Evolutionary conservation across 2,888 invertebrate genomes (phyloP).

Genomic region (Trichopoda pennipes): DNA sequence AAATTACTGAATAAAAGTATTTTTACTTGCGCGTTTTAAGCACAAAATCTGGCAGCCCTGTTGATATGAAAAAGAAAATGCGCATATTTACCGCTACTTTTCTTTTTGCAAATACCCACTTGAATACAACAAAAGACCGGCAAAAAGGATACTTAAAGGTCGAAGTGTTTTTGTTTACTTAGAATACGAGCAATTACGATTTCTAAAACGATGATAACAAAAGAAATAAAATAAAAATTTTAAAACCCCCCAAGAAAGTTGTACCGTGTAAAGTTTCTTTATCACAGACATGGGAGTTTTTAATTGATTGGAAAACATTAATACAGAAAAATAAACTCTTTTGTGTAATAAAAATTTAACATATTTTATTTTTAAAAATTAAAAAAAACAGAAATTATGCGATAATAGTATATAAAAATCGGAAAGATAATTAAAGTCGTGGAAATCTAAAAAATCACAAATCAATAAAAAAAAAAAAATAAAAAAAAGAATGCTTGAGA

Average conservation of each 20-base stretch:
- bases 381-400: no score
- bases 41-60: not conserved
- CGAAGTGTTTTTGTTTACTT: slow-evolving; percentile 4
- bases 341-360: no score
- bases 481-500: no score
- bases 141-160: slow-evolving; percentile 57
- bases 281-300: slow-evolving; percentile 4
- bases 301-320: not conserved
- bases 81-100: not conserved
- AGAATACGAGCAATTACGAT: slow-evolving; percentile 5
- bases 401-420: no score
- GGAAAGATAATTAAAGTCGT: no score
- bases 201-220: not conserved
- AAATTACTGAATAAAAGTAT: no score
- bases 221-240: slow-evolving; percentile 4
- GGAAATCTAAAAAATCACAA: no score
- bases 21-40: no score
- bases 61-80: not conserved
- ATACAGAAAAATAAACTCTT: no score
- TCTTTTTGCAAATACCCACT: not conserved
- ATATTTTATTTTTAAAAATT: no score
- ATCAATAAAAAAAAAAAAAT: no score
- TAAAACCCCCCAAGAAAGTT: not conserved
- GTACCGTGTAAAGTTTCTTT: not conserved
- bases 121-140: slow-evolving; percentile 20